Evolutionary conservation across 2,113 vertebrate species (phyloP), one percentile per base, ranked within the genome.

Genomic region (Chiloscyllium plagiosum): DNA sequence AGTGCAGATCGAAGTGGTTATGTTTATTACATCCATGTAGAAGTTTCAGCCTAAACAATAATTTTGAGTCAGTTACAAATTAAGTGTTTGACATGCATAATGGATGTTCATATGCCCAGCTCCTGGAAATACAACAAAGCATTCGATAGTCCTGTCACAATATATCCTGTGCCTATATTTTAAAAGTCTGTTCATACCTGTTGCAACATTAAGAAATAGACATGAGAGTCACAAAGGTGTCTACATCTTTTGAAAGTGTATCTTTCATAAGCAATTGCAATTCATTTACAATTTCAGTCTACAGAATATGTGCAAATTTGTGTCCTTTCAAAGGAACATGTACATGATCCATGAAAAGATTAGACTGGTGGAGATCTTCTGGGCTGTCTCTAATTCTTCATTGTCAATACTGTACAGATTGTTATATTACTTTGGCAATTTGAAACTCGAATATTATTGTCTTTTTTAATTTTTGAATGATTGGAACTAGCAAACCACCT

Each of bases 181-280:
- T 7, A 26, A 26, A 90, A 90, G 29, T 29, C 87, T 90, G 87
- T 33, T 87, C 6, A 83, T 56, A 13, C 52, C 26, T 89, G 86
- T 56, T 83, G 37, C 42, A 17, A 83, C 19, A 89, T 29, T 89
- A 61, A 56, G 86, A 50, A 52, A 50, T 89, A 33, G 86, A 89
- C 86, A 89, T 90, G 87, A 90, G 29, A 61, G 19, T 33, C 87
- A 33, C 61, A 29, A 90, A 90, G 26, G 4, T 17, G 56, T 12
- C 24, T 56, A 33, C 33, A 90, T 61, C 87, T 12, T 61, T 90
- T 61, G 50, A 61, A 90, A 90, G 52, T 52, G 29, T 33, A 89
- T 56, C 86, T 65, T 90, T 90, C 24, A 61, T 29, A 90, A 61
- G 52, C 52, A 90, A 61, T 90, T 52, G 87, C 87, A 90, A 90